Evolutionary conservation across 2,888 invertebrate genomes (phyloP), one percentile per base, ranked within the genome.

Genomic region (Agriopis aurantiaria): DNA sequence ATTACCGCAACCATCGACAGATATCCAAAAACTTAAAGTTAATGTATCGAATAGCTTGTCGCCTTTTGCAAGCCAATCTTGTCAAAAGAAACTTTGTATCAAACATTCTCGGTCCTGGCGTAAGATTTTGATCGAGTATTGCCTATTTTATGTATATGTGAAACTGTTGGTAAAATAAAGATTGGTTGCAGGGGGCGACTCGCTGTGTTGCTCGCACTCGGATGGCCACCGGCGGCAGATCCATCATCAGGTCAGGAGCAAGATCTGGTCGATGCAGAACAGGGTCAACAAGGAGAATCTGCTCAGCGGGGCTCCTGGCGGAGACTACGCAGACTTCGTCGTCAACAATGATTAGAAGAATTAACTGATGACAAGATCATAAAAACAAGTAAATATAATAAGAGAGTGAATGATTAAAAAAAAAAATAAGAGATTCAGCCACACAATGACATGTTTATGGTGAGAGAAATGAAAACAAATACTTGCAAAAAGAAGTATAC

Each of bases 121-220:
- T 14, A 60, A 51, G 60, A 51, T 60, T 41, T 43, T n/a, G 61
- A 56, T 23, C 43, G 48, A 59, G 53, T 60, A 46, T n/a, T 40
- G 17, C 53, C 23, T 17, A 12, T 33, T 51, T 49, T 52, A n/a
- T 43, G 51, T 60, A n/a, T 45, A 10, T 68, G 14, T 57, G 10
- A 56, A 58, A 41, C 17, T 55, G 59, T 33, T 68, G 58, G 62
- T 59, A 80, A 79, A 75, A 78, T 65, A 79, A 84, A 87, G 85
- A 88, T 91, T 91, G 91, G 88, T 92, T 94, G 92, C 93, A 93
- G 92, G 92, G 86, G 94, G 93, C 83, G 94, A 90, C 82, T 78
- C 87, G 75, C 79, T 86, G 72, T 87, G 85, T 83, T 87, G 85
- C 78, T 78, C 68, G 53, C 87, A 87, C 57, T 88, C 88, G 0